Conservation (phyloP, 1,140 invertebrate species). For the Nymphalis io region DNA sequence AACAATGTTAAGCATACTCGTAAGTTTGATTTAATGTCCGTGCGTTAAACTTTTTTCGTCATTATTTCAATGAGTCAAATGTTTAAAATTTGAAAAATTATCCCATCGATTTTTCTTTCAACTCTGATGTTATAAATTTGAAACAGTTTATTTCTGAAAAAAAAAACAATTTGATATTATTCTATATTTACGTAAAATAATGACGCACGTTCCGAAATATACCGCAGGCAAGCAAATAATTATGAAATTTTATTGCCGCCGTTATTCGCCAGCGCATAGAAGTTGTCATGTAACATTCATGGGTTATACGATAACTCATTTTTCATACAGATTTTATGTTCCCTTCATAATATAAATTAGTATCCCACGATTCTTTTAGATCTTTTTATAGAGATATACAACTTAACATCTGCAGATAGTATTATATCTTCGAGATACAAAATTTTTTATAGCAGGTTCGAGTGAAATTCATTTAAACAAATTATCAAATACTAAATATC, state of each 20-base stretch:
- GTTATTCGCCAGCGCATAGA: conserved; percentile 44
- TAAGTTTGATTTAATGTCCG: no score
- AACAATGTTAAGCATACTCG: no score
- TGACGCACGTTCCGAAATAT: conserved; percentile 62
- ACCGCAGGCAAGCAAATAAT: conserved; percentile 51
- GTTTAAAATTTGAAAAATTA: conserved; percentile 30
- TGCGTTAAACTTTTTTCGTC: conserved; percentile 13
- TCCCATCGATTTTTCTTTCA: conserved; percentile 50
- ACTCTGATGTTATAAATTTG: conserved; percentile 53
- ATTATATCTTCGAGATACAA: neutral
- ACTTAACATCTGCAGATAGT: neutral
- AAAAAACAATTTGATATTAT: conserved; percentile 45
- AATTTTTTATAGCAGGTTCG: neutral
- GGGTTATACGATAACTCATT: conserved; percentile 40
- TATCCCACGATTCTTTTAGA: conserved; percentile 13
- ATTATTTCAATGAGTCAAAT: conserved; percentile 17
- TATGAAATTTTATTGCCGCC: conserved; percentile 58
- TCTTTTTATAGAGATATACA: conserved; percentile 23
- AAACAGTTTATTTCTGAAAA: conserved; percentile 59
- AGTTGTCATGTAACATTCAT: conserved; percentile 47
- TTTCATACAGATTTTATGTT: conserved; percentile 38
- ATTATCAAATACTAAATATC: neutral
- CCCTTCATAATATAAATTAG: conserved; percentile 23
- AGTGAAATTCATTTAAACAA: neutral
- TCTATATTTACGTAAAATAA: conserved; percentile 58